These are phyloP conservation scores for Turritopsis rubra DNA, from an alignment of 30 jellyfish, hydroid and myxozoan species.

Conservation along the genomic window DNA sequence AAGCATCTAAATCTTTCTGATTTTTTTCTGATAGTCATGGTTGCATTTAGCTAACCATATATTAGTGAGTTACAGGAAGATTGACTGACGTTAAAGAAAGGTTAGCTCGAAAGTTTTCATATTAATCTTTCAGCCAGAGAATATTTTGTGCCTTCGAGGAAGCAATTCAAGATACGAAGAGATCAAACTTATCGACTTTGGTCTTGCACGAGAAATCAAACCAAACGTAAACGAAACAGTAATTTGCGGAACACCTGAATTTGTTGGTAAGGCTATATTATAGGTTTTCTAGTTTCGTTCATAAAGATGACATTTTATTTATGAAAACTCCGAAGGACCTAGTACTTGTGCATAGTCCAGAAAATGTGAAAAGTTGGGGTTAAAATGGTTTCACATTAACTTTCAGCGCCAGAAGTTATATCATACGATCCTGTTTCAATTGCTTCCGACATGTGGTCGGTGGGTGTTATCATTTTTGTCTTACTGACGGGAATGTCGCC, in stretches of 20 bases:
- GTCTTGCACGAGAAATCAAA: conserved; percentile 60
- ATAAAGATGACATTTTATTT: too few relatives aligned
- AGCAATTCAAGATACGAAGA: conserved; percentile 69
- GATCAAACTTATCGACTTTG: conserved; percentile 78
- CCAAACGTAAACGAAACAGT: conserved; percentile 43
- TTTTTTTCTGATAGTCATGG: too few relatives aligned
- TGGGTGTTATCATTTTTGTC: conserved; percentile 64
- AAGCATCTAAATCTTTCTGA: too few relatives aligned
- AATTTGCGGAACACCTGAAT: conserved; percentile 91
- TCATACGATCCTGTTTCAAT: conserved; percentile 41
- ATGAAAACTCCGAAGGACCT: too few relatives aligned
- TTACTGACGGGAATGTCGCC: conserved; percentile 78
- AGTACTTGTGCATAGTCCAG: too few relatives aligned
- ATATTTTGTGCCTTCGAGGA: conserved; percentile 64
- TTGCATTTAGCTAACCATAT: too few relatives aligned
- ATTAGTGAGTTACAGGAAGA: too few relatives aligned
- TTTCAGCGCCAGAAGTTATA: conserved; percentile 74
- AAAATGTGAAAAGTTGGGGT: too few relatives aligned
- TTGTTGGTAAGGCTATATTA: too few relatives aligned
- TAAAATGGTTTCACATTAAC: too few relatives aligned
- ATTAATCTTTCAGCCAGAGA: conserved; percentile 57
- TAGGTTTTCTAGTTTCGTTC: too few relatives aligned
- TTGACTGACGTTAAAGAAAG: too few relatives aligned
- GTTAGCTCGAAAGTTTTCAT: background rate
- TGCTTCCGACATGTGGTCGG: conserved; percentile 80